These are phyloP conservation scores for Mycogona germanica DNA, from an alignment of 2,888 invertebrate genomes.

Conservation along the genomic window DNA sequence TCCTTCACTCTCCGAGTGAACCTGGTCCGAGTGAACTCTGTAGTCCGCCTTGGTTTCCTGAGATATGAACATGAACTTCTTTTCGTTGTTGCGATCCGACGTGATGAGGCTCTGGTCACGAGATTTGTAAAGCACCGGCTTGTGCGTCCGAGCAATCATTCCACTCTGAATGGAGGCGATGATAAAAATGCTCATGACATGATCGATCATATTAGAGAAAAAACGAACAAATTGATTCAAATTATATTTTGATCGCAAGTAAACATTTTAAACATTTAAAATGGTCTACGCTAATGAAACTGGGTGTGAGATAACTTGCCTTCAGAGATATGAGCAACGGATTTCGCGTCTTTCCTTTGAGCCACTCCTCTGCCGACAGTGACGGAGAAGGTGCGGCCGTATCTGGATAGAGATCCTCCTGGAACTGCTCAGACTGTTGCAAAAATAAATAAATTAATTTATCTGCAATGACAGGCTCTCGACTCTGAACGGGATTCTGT, in stretches of 20 bases:
- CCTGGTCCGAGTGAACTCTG: no score
- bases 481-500: not conserved
- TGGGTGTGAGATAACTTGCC: no score
- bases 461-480: not conserved
- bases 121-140: constrained; percentile 48
- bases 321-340: constrained; percentile 84
- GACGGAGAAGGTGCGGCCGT: constrained; percentile 83
- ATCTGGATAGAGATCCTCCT: constrained; percentile 94
- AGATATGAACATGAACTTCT: constrained; percentile 73
- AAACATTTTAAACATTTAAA: not conserved
- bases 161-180: constrained; percentile 18
- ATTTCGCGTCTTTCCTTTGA: constrained; percentile 74
- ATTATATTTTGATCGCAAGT: not conserved
- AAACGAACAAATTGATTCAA: not conserved
- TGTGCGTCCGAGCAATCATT: constrained; percentile 30
- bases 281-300: not conserved
- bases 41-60: constrained; percentile 80
- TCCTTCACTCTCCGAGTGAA: constrained; percentile 28
- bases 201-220: not conserved
- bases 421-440: constrained; percentile 76
- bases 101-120: constrained; percentile 40
- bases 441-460: constrained; percentile 9
- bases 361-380: constrained; percentile 82
- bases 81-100: constrained; percentile 62
- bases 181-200: no score